Evolutionary conservation across 2,113 vertebrate species (phyloP), one percentile per base, ranked within the genome.

Genomic region (Scortum barcoo): DNA sequence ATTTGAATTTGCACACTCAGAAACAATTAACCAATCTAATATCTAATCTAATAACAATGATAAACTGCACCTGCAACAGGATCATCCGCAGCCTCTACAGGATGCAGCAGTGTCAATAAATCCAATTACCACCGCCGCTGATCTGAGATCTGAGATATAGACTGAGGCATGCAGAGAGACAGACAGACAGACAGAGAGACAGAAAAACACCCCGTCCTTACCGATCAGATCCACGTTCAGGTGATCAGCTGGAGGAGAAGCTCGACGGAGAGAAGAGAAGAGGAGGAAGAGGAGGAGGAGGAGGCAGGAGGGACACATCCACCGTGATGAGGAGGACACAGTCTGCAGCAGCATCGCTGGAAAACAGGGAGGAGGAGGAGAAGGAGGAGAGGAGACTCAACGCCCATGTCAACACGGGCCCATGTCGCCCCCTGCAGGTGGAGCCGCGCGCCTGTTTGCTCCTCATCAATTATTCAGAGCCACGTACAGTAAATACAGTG

Each of bases 321-420:
- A 81, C 36, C 30, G 72, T 33, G 76, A 80, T 46, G 76, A 33
- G 58, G 78, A 84, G 36, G 61, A 71, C 3, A 51, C 36, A n/a
- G 80, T 77, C 81, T 80, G 90, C 91, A 87, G 90, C 91, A 87
- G 87, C 88, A 78, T 85, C 76, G 44, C 63, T 68, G 81, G 76
- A 80, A 83, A 89, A 84, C 65, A 70, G 77, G 89, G 88, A 81
- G 81, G 83, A 79, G 73, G 77, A 61, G 36, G 53, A 51, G 83
- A 33, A 53, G 51, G 51, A 65, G 33, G 66, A 71, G 68, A 69
- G 67, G 72, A 30, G 66, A 11, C 63, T 33, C 60, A 7, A 88
- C 76, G 87, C 85, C 86, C 78, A 68, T 54, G 48, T 30, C 30
- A 58, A 69, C 46, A 3, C 9, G 20, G 16, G 17, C 38, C 51